phyloP scores from a whole-genome alignment of 2,888 invertebrate genomes.

The Sesia apiformis region DNA sequence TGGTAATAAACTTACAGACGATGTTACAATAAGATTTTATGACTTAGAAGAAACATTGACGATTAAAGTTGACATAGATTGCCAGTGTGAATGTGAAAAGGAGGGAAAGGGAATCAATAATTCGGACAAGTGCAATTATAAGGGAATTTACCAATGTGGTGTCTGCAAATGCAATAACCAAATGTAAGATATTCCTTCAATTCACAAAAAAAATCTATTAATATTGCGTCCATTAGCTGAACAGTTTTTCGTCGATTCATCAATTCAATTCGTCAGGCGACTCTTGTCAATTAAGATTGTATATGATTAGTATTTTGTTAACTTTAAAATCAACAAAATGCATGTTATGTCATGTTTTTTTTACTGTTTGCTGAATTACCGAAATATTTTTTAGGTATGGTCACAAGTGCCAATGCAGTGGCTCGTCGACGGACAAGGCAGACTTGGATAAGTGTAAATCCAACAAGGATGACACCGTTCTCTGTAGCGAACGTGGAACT shows the following conservation, averaged over 20 bases:
- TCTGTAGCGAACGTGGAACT: conserved; percentile 35
- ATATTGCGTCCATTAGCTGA: no score
- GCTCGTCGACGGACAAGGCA: conserved; percentile 13
- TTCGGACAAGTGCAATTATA: conserved; percentile 42
- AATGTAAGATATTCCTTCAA: conserved; percentile 23
- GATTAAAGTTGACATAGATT: conserved; percentile 80
- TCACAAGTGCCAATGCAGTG: conserved; percentile 30
- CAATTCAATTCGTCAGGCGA: no score
- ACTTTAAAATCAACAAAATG: background rate
- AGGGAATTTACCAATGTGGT: conserved; percentile 76
- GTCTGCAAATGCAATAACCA: conserved; percentile 73
- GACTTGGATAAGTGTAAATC: conserved; percentile 32
- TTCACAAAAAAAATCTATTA: no score
- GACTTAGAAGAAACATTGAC: conserved; percentile 79
- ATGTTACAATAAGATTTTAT: conserved; percentile 53
- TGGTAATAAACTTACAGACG: background rate
- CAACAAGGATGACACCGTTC: conserved; percentile 13
- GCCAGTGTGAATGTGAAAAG: conserved; percentile 84
- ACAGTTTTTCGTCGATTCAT: no score
- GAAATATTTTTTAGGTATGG: conserved; percentile 32
- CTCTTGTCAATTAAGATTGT: no score
- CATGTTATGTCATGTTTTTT: no score
- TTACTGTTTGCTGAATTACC: no score
- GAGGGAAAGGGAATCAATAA: conserved; percentile 29
- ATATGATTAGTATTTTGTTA: background rate